A percentile compares a stretch with the other conserved stretches of the same genome.
These are phyloP conservation scores for Oreortyx pictus DNA, from an alignment of 2,797 vertebrate genomes.

Conservation along the genomic window DNA sequence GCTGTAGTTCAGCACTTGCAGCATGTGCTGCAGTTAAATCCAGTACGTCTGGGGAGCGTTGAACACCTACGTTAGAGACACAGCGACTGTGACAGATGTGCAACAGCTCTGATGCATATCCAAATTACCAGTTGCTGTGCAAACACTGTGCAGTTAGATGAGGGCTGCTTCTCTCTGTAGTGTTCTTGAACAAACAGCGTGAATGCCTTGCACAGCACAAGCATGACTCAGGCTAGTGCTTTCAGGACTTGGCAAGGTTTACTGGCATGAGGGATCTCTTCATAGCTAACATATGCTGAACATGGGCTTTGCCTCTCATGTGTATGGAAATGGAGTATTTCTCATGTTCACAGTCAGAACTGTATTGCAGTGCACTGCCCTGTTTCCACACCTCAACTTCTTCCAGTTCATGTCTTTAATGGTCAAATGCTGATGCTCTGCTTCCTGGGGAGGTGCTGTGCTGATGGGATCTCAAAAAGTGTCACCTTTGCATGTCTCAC, in stretches of 20 bases:
- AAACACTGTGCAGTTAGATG: background rate
- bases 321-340: background rate
- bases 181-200: background rate
- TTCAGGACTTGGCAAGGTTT: background rate
- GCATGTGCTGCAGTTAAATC: fast-evolving
- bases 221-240: fast-evolving
- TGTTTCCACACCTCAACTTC: background rate
- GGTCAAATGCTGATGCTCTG: background rate
- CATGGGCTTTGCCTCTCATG: background rate
- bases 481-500: fast-evolving
- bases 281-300: background rate
- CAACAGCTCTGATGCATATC: background rate
- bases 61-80: background rate
- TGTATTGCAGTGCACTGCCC: background rate
- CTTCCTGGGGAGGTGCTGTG: background rate
- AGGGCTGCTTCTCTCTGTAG: background rate
- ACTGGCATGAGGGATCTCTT: background rate
- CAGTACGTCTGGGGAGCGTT: fast-evolving
- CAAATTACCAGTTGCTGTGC: background rate
- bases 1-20: background rate
- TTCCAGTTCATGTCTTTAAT: fast-evolving
- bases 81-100: background rate
- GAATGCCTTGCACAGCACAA: background rate
- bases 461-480: background rate
- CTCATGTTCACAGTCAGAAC: background rate